Conservation (phyloP, 2,797 vertebrate genomes). For the Sebastes dallii region DNA sequence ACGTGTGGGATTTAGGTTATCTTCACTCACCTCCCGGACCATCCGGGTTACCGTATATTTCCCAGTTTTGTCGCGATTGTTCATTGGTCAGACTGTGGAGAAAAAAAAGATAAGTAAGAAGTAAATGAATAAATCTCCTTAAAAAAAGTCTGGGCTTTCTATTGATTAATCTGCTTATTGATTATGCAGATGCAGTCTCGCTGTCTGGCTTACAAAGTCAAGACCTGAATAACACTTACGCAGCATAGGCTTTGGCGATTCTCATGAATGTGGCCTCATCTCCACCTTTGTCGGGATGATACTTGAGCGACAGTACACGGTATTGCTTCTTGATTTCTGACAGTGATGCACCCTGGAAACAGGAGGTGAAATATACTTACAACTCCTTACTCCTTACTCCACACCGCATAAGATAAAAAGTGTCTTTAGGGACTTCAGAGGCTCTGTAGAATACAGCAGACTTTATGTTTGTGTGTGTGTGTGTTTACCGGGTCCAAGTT, state of each 20-base stretch:
- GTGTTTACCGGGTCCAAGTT: slow-evolving; percentile 91
- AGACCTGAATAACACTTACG: slow-evolving; percentile 83
- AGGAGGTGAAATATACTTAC: slow-evolving; percentile 26
- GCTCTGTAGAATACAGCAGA: neutral
- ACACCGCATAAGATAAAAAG: neutral
- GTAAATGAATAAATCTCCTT: neutral
- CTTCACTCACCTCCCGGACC: slow-evolving; percentile 90
- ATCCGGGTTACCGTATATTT: slow-evolving; percentile 95
- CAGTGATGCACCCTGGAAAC: slow-evolving; percentile 88
- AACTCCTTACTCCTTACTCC: neutral
- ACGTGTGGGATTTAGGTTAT: neutral
- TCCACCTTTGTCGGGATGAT: slow-evolving; percentile 97
- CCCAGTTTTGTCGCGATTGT: slow-evolving; percentile 93
- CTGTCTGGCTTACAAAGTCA: neutral
- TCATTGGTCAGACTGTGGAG: slow-evolving; percentile 92
- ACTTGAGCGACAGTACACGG: slow-evolving; percentile 92
- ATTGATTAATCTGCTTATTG: neutral
- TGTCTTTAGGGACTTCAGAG: neutral
- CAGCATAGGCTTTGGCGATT: slow-evolving; percentile 96
- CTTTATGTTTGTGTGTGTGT: neutral
- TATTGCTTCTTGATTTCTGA: slow-evolving; percentile 97
- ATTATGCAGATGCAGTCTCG: neutral
- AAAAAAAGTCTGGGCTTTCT: neutral
- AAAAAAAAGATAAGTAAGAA: neutral
- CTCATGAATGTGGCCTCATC: slow-evolving; percentile 97